Evolutionary conservation across 2,797 vertebrate species (phyloP), one percentile per base, ranked within the genome.

Genomic region (Zenarchopterus dispar): DNA sequence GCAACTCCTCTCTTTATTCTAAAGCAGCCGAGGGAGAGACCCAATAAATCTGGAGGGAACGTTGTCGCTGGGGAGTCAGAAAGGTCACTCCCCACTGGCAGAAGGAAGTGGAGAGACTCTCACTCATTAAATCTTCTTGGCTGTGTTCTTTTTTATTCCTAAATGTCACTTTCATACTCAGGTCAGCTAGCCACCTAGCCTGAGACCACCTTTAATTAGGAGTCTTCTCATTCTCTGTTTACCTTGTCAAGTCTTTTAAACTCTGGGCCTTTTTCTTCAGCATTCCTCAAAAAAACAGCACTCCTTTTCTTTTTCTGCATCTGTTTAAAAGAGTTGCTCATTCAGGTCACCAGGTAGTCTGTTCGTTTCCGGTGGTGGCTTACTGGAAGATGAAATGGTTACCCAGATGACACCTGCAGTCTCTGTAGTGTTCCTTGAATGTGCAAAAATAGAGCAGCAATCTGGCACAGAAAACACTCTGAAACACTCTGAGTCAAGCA

Each of bases 141-240:
- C 78, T 82, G 67, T 67, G 47, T 83, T 66, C 54, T 70, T 58
- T 75, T 70, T 71, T 39, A 13, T 67, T 77, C 63, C 63, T 77
- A 92, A 93, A 93, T 92, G 92, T 93, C 93, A 93, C 82, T 91
- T 89, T 90, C 56, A 85, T 77, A 76, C 70, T 70, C 11, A 13
- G 85, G 84, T 88, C 86, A 88, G 62, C 62, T 65, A 78, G 80
- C 61, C 58, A 43, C 45, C 67, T 75, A 62, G 77, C 81, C 55
- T 53, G 60, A 86, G 55, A 88, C 76, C 73, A 70, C 77, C 71
- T 84, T 88, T 87, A 90, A 89, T 91, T 87, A 89, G 68, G 84
- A 67, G 64, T 67, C 66, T 58, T 78, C 73, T 87, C 87, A 78
- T 79, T 70, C 77, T 66, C 45, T 84, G 87, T 91, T 91, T 86